A percentile compares a stretch with the other conserved stretches of the same genome.
phyloP scores from a whole-genome alignment of 2,113 vertebrate genomes.

The Acanthisitta chloris region DNA sequence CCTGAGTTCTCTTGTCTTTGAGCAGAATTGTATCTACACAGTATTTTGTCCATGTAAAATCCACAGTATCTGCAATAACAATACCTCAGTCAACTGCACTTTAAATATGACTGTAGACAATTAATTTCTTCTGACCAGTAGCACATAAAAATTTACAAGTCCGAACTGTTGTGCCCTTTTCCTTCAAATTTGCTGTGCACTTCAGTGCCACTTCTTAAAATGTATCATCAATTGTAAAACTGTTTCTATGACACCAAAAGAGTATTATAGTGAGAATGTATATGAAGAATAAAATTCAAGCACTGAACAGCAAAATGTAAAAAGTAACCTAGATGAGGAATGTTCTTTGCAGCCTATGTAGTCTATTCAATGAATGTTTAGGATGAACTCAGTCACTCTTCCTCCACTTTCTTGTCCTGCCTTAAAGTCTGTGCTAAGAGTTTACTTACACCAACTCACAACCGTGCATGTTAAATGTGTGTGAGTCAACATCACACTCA shows the following conservation, averaged over 20 bases:
- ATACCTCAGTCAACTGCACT: background rate
- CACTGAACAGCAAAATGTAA: background rate
- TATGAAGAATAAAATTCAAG: background rate
- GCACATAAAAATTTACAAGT: conserved; percentile 4
- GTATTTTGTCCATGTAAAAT: background rate
- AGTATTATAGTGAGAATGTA: background rate
- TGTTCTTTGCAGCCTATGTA: background rate
- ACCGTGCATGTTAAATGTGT: background rate
- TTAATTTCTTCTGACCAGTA: background rate
- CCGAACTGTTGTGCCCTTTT: background rate
- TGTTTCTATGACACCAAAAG: background rate
- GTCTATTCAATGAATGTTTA: background rate
- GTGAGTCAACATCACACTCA: background rate
- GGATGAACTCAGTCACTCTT: background rate
- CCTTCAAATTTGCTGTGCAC: background rate
- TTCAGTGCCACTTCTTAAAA: background rate
- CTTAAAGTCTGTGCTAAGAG: background rate
- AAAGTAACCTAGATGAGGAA: background rate
- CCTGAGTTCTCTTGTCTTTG: background rate
- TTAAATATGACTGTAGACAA: background rate
- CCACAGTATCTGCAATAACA: background rate
- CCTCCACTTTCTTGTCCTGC: background rate
- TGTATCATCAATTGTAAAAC: background rate
- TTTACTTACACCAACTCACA: background rate
- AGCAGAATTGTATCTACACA: background rate